Evolutionary conservation across 2,888 invertebrate species (phyloP).

Genomic region (Coecobrya sp.): DNA sequence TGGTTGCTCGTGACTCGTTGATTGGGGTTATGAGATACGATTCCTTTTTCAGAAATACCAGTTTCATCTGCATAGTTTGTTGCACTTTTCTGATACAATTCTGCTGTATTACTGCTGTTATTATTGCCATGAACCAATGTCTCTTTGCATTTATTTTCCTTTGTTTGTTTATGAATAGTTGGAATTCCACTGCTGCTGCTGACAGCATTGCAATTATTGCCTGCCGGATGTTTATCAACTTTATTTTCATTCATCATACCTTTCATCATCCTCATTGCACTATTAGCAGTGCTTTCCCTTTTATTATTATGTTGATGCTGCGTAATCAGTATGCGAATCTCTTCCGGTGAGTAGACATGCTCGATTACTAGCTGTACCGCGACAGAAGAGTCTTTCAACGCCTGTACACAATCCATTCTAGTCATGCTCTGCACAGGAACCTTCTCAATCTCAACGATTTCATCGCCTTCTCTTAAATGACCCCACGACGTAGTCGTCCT

Average conservation of each 20-base stretch:
- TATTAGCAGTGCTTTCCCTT: slow-evolving; percentile 17
- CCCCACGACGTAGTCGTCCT: slow-evolving; percentile 95
- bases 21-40: slow-evolving; percentile 77
- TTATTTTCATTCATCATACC: slow-evolving; percentile 35
- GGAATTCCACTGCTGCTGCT: slow-evolving; percentile 76
- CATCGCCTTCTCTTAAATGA: slow-evolving; percentile 94
- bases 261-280: slow-evolving; percentile 32
- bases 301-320: neutral
- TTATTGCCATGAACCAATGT: neutral
- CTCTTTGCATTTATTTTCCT: slow-evolving; percentile 55
- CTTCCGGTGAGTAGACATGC: slow-evolving; percentile 87
- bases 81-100: slow-evolving; percentile 36
- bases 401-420: slow-evolving; percentile 95
- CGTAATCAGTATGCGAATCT: neutral
- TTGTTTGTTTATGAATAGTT: slow-evolving; percentile 51
- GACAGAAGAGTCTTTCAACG: slow-evolving; percentile 95
- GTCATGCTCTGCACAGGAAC: slow-evolving; percentile 93
- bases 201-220: neutral
- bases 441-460: slow-evolving; percentile 95
- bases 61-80: slow-evolving; percentile 9
- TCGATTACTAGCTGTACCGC: slow-evolving; percentile 93
- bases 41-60: slow-evolving; percentile 71
- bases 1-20: slow-evolving; percentile 72
- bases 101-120: neutral
- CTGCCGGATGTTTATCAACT: slow-evolving; percentile 15